A percentile compares a stretch with the other conserved stretches of the same genome.
phyloP scores from a whole-genome alignment of 2,888 invertebrate species.

The Chamaedrilus cognettii region DNA sequence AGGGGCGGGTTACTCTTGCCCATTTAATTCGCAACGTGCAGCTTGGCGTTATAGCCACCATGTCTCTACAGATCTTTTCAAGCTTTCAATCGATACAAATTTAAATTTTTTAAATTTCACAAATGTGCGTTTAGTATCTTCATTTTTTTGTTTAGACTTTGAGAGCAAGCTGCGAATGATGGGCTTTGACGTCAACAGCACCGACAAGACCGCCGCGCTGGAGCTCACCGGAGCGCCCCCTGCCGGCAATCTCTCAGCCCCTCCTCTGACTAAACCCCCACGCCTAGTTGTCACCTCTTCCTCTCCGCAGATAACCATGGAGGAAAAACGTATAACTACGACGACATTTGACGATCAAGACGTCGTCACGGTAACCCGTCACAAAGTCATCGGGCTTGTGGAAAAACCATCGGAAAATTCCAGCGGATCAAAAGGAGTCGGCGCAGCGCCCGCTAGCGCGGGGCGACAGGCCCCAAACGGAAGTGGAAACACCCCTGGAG shows the following conservation, averaged over 20 bases:
- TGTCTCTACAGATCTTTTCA: background rate
- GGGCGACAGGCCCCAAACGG: too few species aligned
- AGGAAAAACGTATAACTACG: conserved; percentile 5
- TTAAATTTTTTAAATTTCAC: background rate
- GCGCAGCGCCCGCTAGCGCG: background rate
- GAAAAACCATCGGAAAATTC: background rate
- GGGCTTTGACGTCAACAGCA: conserved; percentile 46
- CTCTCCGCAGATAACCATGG: background rate
- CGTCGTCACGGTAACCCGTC: conserved; percentile 5
- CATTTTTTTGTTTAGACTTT: conserved; percentile 44
- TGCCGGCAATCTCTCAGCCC: conserved; percentile 24
- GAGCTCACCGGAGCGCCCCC: conserved; percentile 28
- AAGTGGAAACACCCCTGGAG: conserved; percentile 10
- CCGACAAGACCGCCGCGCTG: conserved; percentile 23
- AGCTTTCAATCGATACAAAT: background rate
- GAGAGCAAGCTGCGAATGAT: conserved; percentile 51
- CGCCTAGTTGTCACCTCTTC: background rate
- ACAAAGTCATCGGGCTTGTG: background rate
- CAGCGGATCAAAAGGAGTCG: background rate
- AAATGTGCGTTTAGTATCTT: background rate
- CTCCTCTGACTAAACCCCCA: background rate
- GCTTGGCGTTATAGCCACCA: too few species aligned
- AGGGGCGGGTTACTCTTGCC: too few species aligned
- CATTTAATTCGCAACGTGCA: too few species aligned
- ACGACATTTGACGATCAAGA: conserved; percentile 5